phyloP scores from a whole-genome alignment of 2,797 vertebrate genomes.

The Pipistrellus nathusii region DNA sequence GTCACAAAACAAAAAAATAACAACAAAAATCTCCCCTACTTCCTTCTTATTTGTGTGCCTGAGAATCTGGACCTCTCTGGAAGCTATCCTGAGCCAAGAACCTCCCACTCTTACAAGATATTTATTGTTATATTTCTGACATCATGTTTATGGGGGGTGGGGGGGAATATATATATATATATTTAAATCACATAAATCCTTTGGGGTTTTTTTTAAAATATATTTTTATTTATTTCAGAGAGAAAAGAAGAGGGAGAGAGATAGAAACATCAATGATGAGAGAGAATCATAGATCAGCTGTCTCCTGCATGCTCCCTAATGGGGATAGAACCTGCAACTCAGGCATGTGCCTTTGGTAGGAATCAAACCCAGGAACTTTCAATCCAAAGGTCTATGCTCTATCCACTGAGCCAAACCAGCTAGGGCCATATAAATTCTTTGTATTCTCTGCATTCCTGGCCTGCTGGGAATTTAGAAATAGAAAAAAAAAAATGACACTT shows the following conservation, averaged over 20 bases:
- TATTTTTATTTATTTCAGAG: too few species aligned
- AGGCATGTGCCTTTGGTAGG: too few species aligned
- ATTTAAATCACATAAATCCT: not conserved
- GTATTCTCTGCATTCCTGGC: not conserved
- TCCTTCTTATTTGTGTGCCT: not conserved
- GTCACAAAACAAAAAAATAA: too few species aligned
- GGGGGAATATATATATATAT: not conserved
- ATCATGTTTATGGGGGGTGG: not conserved
- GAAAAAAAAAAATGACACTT: not conserved
- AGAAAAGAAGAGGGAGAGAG: too few species aligned
- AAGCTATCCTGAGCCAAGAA: constrained; percentile 3
- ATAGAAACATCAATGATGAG: too few species aligned
- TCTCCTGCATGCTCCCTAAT: too few species aligned
- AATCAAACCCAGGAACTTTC: too few species aligned
- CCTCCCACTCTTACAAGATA: constrained; percentile 10
- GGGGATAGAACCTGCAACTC: too few species aligned
- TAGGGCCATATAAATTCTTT: not conserved
- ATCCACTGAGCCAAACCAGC: too few species aligned
- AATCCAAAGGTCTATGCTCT: too few species aligned
- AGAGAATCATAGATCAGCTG: too few species aligned
- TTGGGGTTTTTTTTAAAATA: not conserved
- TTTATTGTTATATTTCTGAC: constrained; percentile 20
- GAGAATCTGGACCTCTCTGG: constrained; percentile 41
- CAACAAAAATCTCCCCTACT: not conserved
- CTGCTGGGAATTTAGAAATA: constrained; percentile 20